Base-by-base conservation (phyloP, 2,797 vertebrate species). In the Staurois parvus region DNA sequence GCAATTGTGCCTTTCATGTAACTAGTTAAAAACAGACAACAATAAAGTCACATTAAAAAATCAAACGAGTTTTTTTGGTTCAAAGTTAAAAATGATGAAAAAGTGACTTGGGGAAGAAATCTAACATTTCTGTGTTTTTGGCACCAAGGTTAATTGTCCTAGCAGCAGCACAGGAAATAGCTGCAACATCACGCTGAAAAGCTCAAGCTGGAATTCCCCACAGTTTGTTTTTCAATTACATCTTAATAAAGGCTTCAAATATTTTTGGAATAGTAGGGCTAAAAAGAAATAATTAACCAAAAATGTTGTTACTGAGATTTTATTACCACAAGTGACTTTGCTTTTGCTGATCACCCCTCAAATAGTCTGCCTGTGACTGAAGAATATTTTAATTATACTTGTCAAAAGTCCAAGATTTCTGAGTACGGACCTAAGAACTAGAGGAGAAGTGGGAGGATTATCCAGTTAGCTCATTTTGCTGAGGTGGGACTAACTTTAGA, bases 161-260 rank as follows among this genome's bases (percentile, higher is more conserved):
- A 62, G 56, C 34, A 76, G 56, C 79, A 78, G 79, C 11, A 56
- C 37, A 83, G 72, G 52, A 11, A 68, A 52, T 37, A 8, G 68
- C 68, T 86, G 59, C 40, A 40, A 78, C 40, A 78, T 67, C 72
- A 85, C 40, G 37, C 45, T 28, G 28, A 42, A 64, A 75, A n/a
- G 29, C 28, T 52, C 13, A 59, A 59, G 78, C 59, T 76, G 32
- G 73, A 83, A 83, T 73, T 72, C 83, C 85, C 85, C 75, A 59
- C 11, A 59, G 85, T 83, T 67, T 83, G 37, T 62, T 74, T 45
- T 32, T 59, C 52, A 17, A 45, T 29, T 72, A 11, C 15, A 30
- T 34, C 40, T 69, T 52, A 68, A 64, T 66, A 79, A 69, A 77
- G 56, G 40, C 48, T 77, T 52, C 32, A 79, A 30, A 79, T 67